Conservation (phyloP, 2,888 invertebrate species). For the Diarsia mendica region DNA sequence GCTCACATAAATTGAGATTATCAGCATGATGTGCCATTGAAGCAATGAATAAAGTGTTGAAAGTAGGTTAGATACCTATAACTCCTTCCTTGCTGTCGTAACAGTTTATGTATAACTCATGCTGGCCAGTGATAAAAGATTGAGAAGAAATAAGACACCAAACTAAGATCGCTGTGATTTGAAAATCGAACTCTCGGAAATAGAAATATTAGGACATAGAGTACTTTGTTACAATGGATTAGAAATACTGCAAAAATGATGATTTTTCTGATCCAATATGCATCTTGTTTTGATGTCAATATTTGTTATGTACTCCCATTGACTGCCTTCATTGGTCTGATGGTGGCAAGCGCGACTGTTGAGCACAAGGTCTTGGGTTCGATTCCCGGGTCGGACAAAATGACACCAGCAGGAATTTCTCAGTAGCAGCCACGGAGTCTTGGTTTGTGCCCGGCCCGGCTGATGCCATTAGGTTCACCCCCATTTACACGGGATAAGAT, state of each 20-base stretch:
- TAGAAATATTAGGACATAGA: background rate
- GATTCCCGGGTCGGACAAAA: too few species aligned
- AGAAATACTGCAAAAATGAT: background rate
- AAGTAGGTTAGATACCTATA: slow-evolving; percentile 56
- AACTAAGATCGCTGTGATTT: slow-evolving; percentile 4
- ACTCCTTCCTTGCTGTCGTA: slow-evolving; percentile 37
- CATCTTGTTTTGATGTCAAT: background rate
- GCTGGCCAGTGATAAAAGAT: slow-evolving; percentile 18
- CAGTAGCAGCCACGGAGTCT: too few species aligned
- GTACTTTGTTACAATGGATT: too few species aligned
- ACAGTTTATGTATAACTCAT: slow-evolving; percentile 45
- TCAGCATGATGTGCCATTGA: slow-evolving; percentile 52
- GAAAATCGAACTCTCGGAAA: slow-evolving; percentile 30
- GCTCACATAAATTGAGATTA: slow-evolving; percentile 37
- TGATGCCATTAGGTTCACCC: too few species aligned
- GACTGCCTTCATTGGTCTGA: too few species aligned
- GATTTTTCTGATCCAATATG: background rate
- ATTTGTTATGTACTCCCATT: background rate
- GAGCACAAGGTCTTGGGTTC: too few species aligned
- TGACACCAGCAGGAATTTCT: too few species aligned
- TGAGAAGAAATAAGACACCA: slow-evolving; percentile 7
- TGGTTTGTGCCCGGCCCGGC: too few species aligned
- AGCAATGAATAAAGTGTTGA: slow-evolving; percentile 57
- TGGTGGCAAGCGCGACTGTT: too few species aligned
- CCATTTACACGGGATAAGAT: too few species aligned